Base-by-base conservation (phyloP, 2,888 invertebrate genomes). In the Syrista parreyssii region DNA sequence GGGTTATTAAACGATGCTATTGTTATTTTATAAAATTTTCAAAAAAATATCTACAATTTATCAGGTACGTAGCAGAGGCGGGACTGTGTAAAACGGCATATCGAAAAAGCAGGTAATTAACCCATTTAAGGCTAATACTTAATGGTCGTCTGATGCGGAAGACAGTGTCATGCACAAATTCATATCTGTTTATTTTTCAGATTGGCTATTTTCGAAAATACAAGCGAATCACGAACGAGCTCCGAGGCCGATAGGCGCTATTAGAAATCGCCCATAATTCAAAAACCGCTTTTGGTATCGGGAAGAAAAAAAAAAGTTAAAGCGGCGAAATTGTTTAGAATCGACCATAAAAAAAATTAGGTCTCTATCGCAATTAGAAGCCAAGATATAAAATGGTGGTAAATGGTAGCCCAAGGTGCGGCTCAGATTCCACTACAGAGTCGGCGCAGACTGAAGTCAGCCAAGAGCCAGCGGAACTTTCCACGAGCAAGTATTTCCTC, bases 401-500 rank as follows among this genome's bases (percentile, higher is more conserved):
- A 83, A 86, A 85, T 75, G 75, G 79, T 74, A 79, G 90, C 90
- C 89, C 90, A 40, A 40, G 82, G 75, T 69, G 4, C 31, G 1
- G 35, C 4, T 68, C 81, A 75, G 76, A 86, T 85, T 82, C 75
- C 74, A 78, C 74, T 75, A n/a, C 35, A 23, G 30, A 68, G 76
- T 75, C 80, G 83, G 89, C 89, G 89, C 89, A 89, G 86, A 69
- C 23, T 76, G 3, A 91, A 92, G 92, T 92, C 92, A 91, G 91
- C 89, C 34, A 35, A 11, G 40, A 82, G 85, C 83, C 83, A 87
- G 87, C 84, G 87, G 86, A 89, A 89, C 88, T 89, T 90, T 90
- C 89, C 89, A 88, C 83, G 83, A 73, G 12, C 15, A n/a, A 69
- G 30, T 32, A 30, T 69, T n/a, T 69, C 32, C 69, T 69, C 2